Conservation (phyloP, 2,113 vertebrate species). For the Montifringilla adamsi region DNA sequence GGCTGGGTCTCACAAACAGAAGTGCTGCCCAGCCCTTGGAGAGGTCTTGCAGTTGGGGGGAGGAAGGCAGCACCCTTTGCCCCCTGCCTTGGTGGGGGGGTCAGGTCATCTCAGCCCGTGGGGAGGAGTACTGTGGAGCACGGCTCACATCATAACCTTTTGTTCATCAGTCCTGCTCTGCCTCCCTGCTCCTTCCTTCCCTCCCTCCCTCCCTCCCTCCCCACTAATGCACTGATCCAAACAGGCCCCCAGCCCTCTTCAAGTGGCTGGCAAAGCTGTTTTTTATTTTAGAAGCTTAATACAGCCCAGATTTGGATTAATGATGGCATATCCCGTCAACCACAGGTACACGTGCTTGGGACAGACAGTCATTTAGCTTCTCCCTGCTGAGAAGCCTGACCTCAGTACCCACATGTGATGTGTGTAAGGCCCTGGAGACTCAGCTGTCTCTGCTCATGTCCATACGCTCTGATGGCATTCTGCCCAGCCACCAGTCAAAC, state of each 20-base stretch:
- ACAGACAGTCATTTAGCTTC: constrained; percentile 61
- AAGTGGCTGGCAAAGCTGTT: constrained; percentile 63
- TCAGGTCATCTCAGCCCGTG: neutral
- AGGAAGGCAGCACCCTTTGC: neutral
- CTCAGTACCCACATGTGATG: constrained; percentile 63
- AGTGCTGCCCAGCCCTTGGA: neutral
- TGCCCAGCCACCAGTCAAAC: constrained; percentile 53
- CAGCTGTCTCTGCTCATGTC: constrained; percentile 18
- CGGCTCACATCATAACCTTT: neutral
- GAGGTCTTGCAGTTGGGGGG: neutral
- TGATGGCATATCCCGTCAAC: constrained; percentile 61
- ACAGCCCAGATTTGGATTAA: constrained; percentile 56
- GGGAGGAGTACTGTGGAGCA: neutral
- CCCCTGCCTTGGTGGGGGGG: neutral
- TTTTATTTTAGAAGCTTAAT: constrained; percentile 75
- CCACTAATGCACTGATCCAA: neutral
- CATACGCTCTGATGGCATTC: neutral
- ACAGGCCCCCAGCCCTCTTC: constrained; percentile 4
- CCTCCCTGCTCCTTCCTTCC: neutral
- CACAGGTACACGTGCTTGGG: constrained; percentile 62
- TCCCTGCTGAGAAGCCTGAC: constrained; percentile 29
- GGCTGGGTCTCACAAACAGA: neutral
- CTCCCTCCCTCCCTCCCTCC: neutral
- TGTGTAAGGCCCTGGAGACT: constrained; percentile 14
- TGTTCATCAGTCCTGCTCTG: neutral